Base-by-base conservation (phyloP, 2,888 invertebrate genomes). In the Selenia dentaria region DNA sequence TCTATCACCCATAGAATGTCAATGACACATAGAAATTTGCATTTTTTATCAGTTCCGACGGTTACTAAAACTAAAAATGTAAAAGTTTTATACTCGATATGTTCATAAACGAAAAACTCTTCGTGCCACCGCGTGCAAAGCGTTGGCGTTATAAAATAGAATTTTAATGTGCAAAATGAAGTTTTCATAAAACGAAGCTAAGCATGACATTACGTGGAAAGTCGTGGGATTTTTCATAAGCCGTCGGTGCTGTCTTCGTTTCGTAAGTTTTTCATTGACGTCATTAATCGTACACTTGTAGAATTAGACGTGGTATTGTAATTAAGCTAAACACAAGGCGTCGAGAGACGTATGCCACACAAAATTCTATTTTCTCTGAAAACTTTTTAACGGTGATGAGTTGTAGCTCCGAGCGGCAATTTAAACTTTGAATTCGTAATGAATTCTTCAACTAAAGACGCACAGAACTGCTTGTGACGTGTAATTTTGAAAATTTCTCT, bases 381-480 rank as follows among this genome's bases (percentile, higher is more conserved):
- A 83, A 83, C 70, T 81, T 83, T 80, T 79, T 81, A 83, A 82
- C 71, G 72, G 63, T 83, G 83, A 85, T 84, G 80, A 83, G 81
- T 73, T 76, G 73, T 74, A 74, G 74, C 79, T 77, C 54, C 57
- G 65, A 70, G 75, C 74, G 65, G 74, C 76, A 83, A 80, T 85
- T 83, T 75, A 74, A 83, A 82, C 79, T 83, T 79, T 73, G 76
- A 76, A 79, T 78, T 79, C 73, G 81, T 78, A 78, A 80, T 71
- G 71, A 81, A 79, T 79, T 73, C 68, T 67, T 70, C 66, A 67
- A 71, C 73, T 70, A 69, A 72, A 70, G 71, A 75, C 73, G 72
- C 72, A 73, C 67, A 69, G 67, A 71, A 69, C 60, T 52, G 51
- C 57, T 62, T 66, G 66, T 68, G 71, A 73, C 63, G 67, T 71